Evolutionary conservation across 2,888 invertebrate genomes (phyloP), one percentile per base, ranked within the genome.

Genomic region (Sminthurides aquaticus): DNA sequence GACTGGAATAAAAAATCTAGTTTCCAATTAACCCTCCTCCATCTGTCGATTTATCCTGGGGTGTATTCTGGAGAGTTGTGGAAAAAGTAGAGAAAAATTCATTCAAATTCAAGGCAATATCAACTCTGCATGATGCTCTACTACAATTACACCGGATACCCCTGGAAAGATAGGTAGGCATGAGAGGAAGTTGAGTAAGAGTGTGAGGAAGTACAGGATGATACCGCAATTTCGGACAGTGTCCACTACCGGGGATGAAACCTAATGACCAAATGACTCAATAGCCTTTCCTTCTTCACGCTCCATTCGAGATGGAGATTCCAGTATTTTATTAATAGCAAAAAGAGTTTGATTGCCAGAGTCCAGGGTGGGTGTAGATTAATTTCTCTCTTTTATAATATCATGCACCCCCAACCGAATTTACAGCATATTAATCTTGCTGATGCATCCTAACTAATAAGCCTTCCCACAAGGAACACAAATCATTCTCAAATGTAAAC

Each of bases 21-120:
- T 65, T 67, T 61, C 68, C 68, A 68, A 68, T 68, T 68, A 68
- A 68, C 68, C 68, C 62, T 68, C 68, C 68, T 68, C 68, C 68
- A 68, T 68, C 68, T 68, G 68, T 65, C 68, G 62, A 68, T 67
- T 57, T 67, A 62, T 62, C 67, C 64, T 65, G 65, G 57, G n/a
- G n/a, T n/a, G n/a, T 64, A n/a, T n/a, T n/a, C n/a, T n/a, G 43
- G 43, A 34, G 8, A 5, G 8, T 5, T 34, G 15, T 5, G 15
- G 43, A 34, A 34, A 34, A 34, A 34, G 15, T 34, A 15, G 5
- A 34, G 43, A 34, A 34, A 34, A 34, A 34, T 34, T 34, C 43
- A 34, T 34, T 34, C 43, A 34, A 34, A 34, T 34, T 34, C 43
- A 15, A 34, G 8, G 5, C n/a, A n/a, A n/a, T n/a, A n/a, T n/a